These are phyloP conservation scores for Drosophila atripex DNA, from an alignment of 2,888 invertebrate species.

Conservation along the genomic window DNA sequence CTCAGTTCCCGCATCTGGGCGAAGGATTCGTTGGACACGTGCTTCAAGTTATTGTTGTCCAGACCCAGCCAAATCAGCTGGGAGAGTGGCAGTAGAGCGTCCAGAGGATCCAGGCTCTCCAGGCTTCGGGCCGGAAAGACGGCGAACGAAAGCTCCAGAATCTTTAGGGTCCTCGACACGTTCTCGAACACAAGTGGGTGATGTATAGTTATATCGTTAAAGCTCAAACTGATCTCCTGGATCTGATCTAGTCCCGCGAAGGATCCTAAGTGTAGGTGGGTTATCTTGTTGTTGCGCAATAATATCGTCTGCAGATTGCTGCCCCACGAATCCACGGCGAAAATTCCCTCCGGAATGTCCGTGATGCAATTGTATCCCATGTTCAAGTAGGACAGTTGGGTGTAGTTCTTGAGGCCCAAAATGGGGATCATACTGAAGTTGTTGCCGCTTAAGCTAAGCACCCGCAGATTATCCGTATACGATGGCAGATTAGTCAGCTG, in stretches of 20 bases:
- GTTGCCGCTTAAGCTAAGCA: slow-evolving; percentile 92
- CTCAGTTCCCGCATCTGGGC: slow-evolving; percentile 88
- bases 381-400: slow-evolving; percentile 92
- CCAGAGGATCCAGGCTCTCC: slow-evolving; percentile 87
- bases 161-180: slow-evolving; percentile 90
- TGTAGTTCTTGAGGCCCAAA: slow-evolving; percentile 88
- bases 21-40: slow-evolving; percentile 89
- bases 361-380: slow-evolving; percentile 94
- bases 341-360: slow-evolving; percentile 90
- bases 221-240: slow-evolving; percentile 94
- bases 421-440: slow-evolving; percentile 90
- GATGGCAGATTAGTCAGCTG: slow-evolving; percentile 87
- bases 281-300: slow-evolving; percentile 92
- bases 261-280: slow-evolving; percentile 88
- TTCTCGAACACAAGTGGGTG: slow-evolving; percentile 92
- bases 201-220: slow-evolving; percentile 93
- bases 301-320: slow-evolving; percentile 91
- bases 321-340: slow-evolving; percentile 89
- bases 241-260: slow-evolving; percentile 90
- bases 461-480: slow-evolving; percentile 86
- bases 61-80: slow-evolving; percentile 92
- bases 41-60: slow-evolving; percentile 94
- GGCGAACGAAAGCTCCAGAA: slow-evolving; percentile 93
- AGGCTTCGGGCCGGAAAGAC: slow-evolving; percentile 87
- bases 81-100: slow-evolving; percentile 89